These are phyloP conservation scores for Phylloscopus trochilus DNA, from an alignment of 2,113 vertebrate genomes.

Conservation along the genomic window DNA sequence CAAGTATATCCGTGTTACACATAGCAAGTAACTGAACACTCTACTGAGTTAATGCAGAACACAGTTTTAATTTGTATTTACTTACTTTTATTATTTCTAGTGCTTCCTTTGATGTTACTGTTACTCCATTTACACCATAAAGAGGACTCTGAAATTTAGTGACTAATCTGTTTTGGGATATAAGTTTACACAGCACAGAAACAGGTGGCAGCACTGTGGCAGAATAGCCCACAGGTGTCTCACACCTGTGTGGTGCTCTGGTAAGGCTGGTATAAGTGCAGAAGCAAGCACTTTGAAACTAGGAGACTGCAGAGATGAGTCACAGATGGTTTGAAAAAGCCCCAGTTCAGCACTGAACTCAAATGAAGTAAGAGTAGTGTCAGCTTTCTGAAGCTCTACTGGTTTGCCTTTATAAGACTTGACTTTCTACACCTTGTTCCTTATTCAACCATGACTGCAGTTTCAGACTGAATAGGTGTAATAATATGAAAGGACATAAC, in stretches of 20 bases:
- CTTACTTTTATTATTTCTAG: not conserved
- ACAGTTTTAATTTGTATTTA: not conserved
- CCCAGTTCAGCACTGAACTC: not conserved
- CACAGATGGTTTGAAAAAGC: not conserved
- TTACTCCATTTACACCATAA: not conserved
- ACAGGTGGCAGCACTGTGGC: slow-evolving; percentile 17
- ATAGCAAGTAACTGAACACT: not conserved
- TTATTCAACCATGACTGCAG: not conserved
- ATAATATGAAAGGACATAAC: not conserved
- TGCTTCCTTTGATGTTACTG: not conserved
- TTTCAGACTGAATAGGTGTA: not conserved
- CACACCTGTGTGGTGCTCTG: not conserved
- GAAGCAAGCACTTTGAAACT: slow-evolving; percentile 20
- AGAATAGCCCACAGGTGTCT: not conserved
- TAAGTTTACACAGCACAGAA: not conserved
- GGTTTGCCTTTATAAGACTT: not conserved
- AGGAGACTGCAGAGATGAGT: slow-evolving; percentile 6
- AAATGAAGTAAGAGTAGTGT: not conserved
- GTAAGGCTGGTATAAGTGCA: not conserved
- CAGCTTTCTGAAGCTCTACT: not conserved
- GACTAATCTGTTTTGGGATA: not conserved
- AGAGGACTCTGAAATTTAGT: slow-evolving; percentile 36
- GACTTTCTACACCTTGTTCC: not conserved
- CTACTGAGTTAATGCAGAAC: not conserved
- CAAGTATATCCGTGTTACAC: not conserved